A percentile compares a stretch with the other conserved stretches of the same genome.
Evolutionary conservation across 2,113 vertebrate species (phyloP).

Genomic region (Nycticorax nycticorax): DNA sequence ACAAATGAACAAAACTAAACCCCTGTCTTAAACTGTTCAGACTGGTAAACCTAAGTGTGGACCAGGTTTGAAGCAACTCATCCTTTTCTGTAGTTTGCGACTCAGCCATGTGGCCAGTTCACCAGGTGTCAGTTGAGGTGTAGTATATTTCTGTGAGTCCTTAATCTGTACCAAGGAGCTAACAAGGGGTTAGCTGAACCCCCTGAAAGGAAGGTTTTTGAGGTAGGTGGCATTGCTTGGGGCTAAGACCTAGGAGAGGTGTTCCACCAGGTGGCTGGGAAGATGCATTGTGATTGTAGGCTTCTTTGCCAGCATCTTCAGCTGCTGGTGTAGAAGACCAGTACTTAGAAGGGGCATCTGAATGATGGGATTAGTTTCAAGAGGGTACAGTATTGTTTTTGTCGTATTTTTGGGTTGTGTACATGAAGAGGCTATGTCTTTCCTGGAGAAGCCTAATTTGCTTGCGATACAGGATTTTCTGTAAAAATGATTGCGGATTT

Average conservation of each 20-base stretch:
- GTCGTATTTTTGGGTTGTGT: neutral
- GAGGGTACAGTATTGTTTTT: neutral
- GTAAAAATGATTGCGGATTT: neutral
- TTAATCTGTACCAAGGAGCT: neutral
- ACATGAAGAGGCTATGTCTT: neutral
- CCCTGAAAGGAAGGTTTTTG: neutral
- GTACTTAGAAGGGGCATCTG: neutral
- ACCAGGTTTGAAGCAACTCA: neutral
- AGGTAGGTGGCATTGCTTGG: neutral
- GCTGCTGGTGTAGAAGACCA: neutral
- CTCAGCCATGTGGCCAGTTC: neutral
- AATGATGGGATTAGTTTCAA: neutral
- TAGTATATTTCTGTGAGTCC: neutral
- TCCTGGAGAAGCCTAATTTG: neutral
- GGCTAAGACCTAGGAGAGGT: neutral
- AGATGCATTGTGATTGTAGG: neutral
- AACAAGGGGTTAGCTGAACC: neutral
- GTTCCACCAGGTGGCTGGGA: neutral
- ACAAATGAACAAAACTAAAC: neutral
- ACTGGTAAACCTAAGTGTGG: neutral
- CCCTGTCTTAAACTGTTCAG: neutral
- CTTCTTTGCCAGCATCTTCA: neutral
- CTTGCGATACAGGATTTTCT: neutral
- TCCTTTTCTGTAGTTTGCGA: neutral
- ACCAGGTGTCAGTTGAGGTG: neutral